These are phyloP conservation scores for Scortum barcoo DNA, from an alignment of 2,113 vertebrate genomes.

Conservation along the genomic window DNA sequence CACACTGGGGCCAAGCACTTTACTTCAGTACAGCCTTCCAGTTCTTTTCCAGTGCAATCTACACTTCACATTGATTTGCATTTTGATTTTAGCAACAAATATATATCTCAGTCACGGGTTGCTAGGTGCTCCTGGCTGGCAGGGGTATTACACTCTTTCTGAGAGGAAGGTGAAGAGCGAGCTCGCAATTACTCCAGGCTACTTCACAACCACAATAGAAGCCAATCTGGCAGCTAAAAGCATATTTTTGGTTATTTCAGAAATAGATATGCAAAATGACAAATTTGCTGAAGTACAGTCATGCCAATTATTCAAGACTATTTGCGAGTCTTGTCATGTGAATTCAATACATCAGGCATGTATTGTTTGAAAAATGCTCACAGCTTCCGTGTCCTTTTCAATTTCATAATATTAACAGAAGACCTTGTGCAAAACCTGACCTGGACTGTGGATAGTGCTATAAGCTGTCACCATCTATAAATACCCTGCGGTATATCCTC, in stretches of 20 bases:
- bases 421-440: constrained; percentile 3
- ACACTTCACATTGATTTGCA: constrained; percentile 38
- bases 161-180: constrained; percentile 28
- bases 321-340: not conserved
- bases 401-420: not conserved
- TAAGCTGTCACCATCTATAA: not conserved
- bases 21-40: not conserved
- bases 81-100: constrained; percentile 48
- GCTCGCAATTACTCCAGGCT: constrained; percentile 15
- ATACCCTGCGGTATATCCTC: no score
- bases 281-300: not conserved
- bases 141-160: constrained; percentile 13
- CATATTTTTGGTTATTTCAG: constrained; percentile 27
- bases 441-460: not conserved
- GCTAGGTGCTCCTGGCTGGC: constrained; percentile 21
- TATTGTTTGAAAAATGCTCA: not conserved
- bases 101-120: constrained; percentile 17
- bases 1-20: not conserved
- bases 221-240: constrained; percentile 34
- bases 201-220: constrained; percentile 38
- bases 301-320: constrained; percentile 21
- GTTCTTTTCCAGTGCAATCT: constrained; percentile 10
- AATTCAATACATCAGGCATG: constrained; percentile 7
- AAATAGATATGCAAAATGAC: constrained; percentile 9
- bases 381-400: not conserved